These are phyloP conservation scores for Hedya salicella DNA, from an alignment of 2,888 invertebrate species.

Conservation along the genomic window DNA sequence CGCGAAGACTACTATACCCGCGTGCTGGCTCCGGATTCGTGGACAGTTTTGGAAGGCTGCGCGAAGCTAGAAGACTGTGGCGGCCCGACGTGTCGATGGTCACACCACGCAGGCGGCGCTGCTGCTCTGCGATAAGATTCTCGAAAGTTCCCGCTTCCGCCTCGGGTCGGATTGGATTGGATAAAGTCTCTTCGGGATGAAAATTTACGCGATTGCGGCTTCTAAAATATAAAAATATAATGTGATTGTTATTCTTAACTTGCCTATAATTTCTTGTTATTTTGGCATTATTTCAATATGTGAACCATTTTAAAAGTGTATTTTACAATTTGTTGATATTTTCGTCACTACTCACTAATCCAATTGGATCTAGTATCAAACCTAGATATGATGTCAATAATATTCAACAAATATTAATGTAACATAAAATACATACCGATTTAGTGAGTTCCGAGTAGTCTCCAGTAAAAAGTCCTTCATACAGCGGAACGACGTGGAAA, in stretches of 20 bases:
- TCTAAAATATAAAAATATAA: background rate
- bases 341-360: too few species aligned
- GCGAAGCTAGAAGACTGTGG: constrained; percentile 51
- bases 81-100: constrained; percentile 66
- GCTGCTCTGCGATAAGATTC: constrained; percentile 66
- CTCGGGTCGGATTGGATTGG: constrained; percentile 64
- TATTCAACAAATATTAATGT: too few species aligned
- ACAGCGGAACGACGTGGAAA: constrained; percentile 61
- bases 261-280: too few species aligned
- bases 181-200: constrained; percentile 62
- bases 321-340: too few species aligned
- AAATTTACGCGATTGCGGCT: constrained; percentile 72
- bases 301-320: too few species aligned
- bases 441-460: too few species aligned
- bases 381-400: too few species aligned
- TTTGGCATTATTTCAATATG: too few species aligned
- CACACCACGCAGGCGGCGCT: constrained; percentile 62
- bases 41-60: background rate
- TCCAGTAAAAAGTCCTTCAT: constrained; percentile 64
- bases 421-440: too few species aligned
- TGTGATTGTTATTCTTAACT: too few species aligned
- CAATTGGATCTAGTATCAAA: too few species aligned
- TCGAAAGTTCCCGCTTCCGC: constrained; percentile 60
- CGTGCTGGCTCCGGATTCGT: constrained; percentile 7
- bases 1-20: background rate